Percentiles rank a stretch among this genome's conserved stretches.
phyloP scores from a whole-genome alignment of 2,888 invertebrate species.

The Zele albiditarsus region DNA sequence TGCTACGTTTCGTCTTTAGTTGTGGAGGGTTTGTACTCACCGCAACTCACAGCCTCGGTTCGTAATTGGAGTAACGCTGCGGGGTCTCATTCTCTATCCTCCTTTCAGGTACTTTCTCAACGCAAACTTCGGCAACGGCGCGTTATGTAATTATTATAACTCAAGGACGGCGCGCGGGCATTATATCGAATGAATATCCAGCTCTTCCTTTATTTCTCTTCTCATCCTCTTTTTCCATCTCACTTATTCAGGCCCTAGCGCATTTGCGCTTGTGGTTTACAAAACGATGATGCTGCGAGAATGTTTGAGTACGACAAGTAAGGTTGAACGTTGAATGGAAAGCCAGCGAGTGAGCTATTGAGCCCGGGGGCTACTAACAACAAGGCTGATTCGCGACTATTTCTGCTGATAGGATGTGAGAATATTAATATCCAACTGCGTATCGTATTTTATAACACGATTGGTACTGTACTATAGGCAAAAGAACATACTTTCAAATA shows the following conservation, averaged over 20 bases:
- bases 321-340: not conserved
- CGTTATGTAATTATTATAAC: slow-evolving; percentile 60
- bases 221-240: not conserved
- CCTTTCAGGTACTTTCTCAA: slow-evolving; percentile 26
- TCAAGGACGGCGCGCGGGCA: slow-evolving; percentile 44
- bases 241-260: slow-evolving; percentile 19
- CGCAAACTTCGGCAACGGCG: slow-evolving; percentile 56
- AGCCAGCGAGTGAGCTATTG: slow-evolving; percentile 9
- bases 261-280: slow-evolving; percentile 36
- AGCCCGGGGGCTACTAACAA: slow-evolving; percentile 24
- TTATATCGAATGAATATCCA: slow-evolving; percentile 54
- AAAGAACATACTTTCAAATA: too few species aligned
- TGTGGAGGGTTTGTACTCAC: slow-evolving; percentile 32
- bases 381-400: slow-evolving; percentile 4
- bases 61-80: slow-evolving; percentile 62
- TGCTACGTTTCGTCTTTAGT: slow-evolving; percentile 9
- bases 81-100: slow-evolving; percentile 44
- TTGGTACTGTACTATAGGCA: not conserved
- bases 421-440: slow-evolving; percentile 8
- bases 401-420: slow-evolving; percentile 8
- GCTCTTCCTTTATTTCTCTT: slow-evolving; percentile 4
- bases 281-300: slow-evolving; percentile 40
- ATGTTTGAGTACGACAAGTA: slow-evolving; percentile 38
- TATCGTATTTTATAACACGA: slow-evolving; percentile 11
- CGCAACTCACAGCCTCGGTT: slow-evolving; percentile 49